Evolutionary conservation across 2,888 invertebrate genomes (phyloP), one percentile per base, ranked within the genome.

Genomic region (Drosophila monieri): DNA sequence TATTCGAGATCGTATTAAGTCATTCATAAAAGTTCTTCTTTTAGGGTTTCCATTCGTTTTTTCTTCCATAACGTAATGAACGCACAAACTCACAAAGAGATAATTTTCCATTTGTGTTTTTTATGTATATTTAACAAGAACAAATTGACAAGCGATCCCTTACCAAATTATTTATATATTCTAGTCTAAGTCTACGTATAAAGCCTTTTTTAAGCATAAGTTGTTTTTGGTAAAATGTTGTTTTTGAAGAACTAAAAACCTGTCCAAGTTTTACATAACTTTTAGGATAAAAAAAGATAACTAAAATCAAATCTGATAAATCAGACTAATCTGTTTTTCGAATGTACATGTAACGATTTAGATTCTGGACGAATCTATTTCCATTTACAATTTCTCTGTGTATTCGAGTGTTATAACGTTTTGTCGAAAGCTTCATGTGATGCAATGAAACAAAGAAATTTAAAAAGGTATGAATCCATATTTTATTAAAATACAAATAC

Each of bases 211-310:
- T 72, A 71, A 53, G 39, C 30, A 68, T 58, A 58, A 27, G 44
- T 68, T 65, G 61, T 69, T 69, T 64, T 69, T 57, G 57, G 57
- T 67, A 68, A 54, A 69, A 60, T 60, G 69, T 62, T 70, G 54
- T 68, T 71, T 61, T 56, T 51, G 49, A 51, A 51, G 35, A 43
- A 46, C 39, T 51, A 18, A 58, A 60, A 58, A 49, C 68, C 78
- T 61, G 77, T 80, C 87, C 87, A 80, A 73, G 73, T 71, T 80
- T 75, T 76, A 76, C 62, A 84, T 78, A 44, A 71, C 69, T 84
- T 70, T 52, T 51, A 70, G 21, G 23, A 48, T 52, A 72, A 51
- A 58, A 53, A 73, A 35, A 60, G 51, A 57, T 18, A 52, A 39
- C 47, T 25, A 59, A 60, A 56, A 41, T 67, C 9, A 64, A 62